Evolutionary conservation across 1,140 invertebrate genomes (phyloP).

Genomic region (Homarus americanus): DNA sequence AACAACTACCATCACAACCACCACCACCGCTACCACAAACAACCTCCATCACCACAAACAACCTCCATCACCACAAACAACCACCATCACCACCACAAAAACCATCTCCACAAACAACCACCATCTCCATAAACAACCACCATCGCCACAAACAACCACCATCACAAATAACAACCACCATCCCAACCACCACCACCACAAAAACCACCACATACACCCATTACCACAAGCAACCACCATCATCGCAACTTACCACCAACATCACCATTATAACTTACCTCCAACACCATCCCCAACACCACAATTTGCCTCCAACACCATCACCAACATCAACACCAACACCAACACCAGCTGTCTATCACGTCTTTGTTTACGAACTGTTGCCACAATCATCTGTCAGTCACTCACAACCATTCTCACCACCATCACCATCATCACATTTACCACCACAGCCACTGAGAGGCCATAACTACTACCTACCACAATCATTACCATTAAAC

Average conservation of each 20-base stretch:
- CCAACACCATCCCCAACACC: background rate
- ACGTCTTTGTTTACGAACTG: too few species aligned
- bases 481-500: too few species aligned
- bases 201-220: background rate
- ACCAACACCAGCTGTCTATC: too few species aligned
- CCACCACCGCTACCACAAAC: too few species aligned
- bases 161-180: too few species aligned
- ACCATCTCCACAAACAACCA: background rate
- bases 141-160: background rate
- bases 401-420: too few species aligned
- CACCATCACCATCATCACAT: background rate
- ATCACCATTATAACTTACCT: background rate
- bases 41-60: too few species aligned
- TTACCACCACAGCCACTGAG: background rate
- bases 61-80: background rate
- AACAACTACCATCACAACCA: background rate
- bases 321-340: background rate
- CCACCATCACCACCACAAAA: background rate
- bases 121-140: background rate
- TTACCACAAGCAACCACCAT: background rate
- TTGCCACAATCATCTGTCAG: too few species aligned
- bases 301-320: background rate
- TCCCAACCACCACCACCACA: background rate
- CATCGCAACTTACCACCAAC: background rate
- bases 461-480: background rate